phyloP scores from a whole-genome alignment of 35 echinoderm and acorn worm species.

The Acanthaster planci region DNA sequence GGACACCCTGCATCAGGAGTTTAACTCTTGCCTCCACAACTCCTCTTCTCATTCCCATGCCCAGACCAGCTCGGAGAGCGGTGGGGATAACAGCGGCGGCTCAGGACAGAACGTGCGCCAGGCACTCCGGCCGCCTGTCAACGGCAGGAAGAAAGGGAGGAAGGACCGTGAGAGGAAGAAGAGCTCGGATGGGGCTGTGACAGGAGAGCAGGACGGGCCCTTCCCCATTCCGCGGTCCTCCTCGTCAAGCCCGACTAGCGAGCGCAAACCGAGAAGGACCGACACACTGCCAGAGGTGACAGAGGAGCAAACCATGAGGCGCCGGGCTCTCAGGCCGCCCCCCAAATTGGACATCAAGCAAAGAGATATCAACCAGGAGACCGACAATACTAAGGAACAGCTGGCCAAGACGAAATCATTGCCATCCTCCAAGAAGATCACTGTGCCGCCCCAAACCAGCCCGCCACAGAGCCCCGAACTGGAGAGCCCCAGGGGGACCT shows the following conservation, averaged over 20 bases:
- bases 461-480: background rate
- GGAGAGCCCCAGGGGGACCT: conserved; percentile 47
- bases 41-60: conserved; percentile 19
- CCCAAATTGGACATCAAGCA: conserved; percentile 50
- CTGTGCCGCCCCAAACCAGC: background rate
- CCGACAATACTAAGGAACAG: conserved; percentile 62
- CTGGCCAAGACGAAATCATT: conserved; percentile 77
- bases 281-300: conserved; percentile 10
- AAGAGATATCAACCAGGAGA: conserved; percentile 7
- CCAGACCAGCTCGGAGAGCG: conserved; percentile 18
- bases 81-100: background rate
- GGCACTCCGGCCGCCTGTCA: conserved; percentile 60
- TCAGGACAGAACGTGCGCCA: conserved; percentile 31
- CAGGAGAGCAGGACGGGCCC: conserved; percentile 6
- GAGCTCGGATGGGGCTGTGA: conserved; percentile 30
- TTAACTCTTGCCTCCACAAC: conserved; percentile 58
- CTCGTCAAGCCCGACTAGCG: conserved; percentile 58
- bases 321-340: conserved; percentile 59
- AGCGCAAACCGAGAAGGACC: conserved; percentile 47
- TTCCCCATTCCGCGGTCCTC: conserved; percentile 57
- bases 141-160: conserved; percentile 7
- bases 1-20: conserved; percentile 59
- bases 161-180: conserved; percentile 46
- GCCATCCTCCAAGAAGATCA: conserved; percentile 53
- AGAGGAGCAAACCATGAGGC: conserved; percentile 28